Conservation (phyloP, 92 coral and sea anemone species). For the Heteractis magnifica region DNA sequence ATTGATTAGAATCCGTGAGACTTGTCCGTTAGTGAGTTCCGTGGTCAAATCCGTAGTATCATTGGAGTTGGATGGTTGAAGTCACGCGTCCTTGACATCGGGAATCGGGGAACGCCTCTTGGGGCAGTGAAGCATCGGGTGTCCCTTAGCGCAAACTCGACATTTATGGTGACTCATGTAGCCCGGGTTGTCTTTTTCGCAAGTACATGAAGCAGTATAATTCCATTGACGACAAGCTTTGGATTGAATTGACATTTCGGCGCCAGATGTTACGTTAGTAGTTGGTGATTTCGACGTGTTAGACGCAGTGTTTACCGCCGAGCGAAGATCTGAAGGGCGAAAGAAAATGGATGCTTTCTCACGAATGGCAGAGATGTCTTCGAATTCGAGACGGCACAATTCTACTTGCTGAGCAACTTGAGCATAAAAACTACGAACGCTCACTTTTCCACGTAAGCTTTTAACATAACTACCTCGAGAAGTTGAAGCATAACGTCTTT, state of each 20-base stretch:
- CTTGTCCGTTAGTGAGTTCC: conserved; percentile 1
- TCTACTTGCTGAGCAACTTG: conserved; percentile 37
- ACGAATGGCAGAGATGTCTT: conserved; percentile 22
- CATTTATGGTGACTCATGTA: conserved; percentile 24
- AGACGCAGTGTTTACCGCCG: not conserved
- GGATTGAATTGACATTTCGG: not conserved
- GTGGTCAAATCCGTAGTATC: not conserved
- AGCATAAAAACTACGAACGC: conserved; percentile 24
- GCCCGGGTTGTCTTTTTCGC: conserved; percentile 15
- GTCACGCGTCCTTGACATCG: too few relatives aligned
- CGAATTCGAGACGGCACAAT: conserved; percentile 10
- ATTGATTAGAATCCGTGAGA: not conserved
- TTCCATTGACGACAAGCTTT: conserved; percentile 25
- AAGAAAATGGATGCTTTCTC: conserved; percentile 15
- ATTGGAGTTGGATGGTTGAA: conserved; percentile 1
- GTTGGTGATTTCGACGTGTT: not conserved
- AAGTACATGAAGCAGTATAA: conserved; percentile 24
- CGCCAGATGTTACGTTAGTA: not conserved
- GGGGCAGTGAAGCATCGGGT: conserved; percentile 42
- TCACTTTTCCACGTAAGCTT: conserved; percentile 27
- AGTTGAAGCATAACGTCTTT: conserved; percentile 21
- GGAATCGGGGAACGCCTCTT: conserved; percentile 31
- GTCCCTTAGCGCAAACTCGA: conserved; percentile 34
- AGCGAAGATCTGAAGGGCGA: conserved; percentile 29
- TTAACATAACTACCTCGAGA: conserved; percentile 18